Evolutionary conservation across 2,113 vertebrate species (phyloP), one percentile per base, ranked within the genome.

Genomic region (Malurus alboscapulatus): DNA sequence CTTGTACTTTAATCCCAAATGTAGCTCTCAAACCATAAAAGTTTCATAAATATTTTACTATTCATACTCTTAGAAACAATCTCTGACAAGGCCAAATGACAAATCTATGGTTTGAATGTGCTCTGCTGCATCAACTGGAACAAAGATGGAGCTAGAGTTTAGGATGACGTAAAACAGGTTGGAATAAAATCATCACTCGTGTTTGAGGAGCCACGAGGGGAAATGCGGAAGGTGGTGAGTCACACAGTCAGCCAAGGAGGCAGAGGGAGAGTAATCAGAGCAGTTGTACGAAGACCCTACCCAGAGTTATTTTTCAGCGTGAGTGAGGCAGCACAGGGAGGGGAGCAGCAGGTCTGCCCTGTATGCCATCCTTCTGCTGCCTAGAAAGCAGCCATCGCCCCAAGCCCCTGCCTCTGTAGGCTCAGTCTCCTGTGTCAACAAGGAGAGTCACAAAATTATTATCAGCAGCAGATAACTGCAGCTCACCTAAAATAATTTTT

Each of bases 201-300:
- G 2, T 38, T 17, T 45, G 58, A 65, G 27, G 26, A 76, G 3
- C 20, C 27, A 17, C 2, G 2, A 21, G 51, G n/a, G 10, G 16
- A 76, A 20, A 45, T 2, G 4, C 0, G 0, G 17, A 16, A 62
- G 1, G 14, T 61, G 67, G 12, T 1, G 1, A 57, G 10, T 57
- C 27, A 25, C 34, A 17, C 0, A 2, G 22, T 44, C 25, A 34
- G 30, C 59, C 5, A 26, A 40, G 36, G 36, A 72, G 48, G 9
- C 10, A 83, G 29, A 51, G 36, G 17, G 6, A 88, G 20, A 51
- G 11, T 9, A 47, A 47, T 4, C 2, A 44, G 14, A 58, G 10
- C 19, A 34, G 21, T 40, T 0, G 0, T 14, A 72, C 6, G 3
- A 40, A 65, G n/a, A 66, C 36, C 38, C 62, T 75, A 45, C 10